Conservation (phyloP, 2,113 vertebrate genomes). For the Taxidea taxus region DNA sequence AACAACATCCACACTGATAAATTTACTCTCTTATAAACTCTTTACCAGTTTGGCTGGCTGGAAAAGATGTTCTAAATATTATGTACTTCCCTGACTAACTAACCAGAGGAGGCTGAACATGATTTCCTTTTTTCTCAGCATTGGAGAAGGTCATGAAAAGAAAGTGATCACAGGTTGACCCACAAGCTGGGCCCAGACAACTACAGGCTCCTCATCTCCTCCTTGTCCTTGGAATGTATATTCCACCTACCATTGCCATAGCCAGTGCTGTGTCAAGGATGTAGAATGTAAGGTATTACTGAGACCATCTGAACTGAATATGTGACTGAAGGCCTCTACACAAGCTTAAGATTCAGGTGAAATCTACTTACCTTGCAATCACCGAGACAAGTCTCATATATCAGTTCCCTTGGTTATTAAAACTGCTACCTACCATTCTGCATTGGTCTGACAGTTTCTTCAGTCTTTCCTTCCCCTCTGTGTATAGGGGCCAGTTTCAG, state of each 20-base stretch:
- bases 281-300: not conserved
- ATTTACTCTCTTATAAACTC: not conserved
- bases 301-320: not conserved
- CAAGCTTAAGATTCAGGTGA: not conserved
- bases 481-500: not conserved
- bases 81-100: not conserved
- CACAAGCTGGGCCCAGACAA: not conserved
- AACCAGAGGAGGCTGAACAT: not conserved
- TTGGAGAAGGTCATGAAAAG: not conserved
- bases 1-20: not conserved
- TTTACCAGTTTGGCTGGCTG: not conserved
- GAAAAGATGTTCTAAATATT: not conserved
- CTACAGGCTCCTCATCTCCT: not conserved
- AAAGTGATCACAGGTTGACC: not conserved
- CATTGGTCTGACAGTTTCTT: not conserved
- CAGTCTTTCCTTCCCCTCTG: not conserved
- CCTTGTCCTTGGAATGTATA: not conserved
- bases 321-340: not conserved
- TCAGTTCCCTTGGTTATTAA: not conserved
- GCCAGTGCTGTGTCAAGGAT: not conserved
- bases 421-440: not conserved
- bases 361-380: not conserved
- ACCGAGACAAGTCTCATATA: not conserved
- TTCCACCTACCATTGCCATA: not conserved
- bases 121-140: not conserved